phyloP scores from a whole-genome alignment of 2,797 vertebrate species.

The Pelobates cultripes region DNA sequence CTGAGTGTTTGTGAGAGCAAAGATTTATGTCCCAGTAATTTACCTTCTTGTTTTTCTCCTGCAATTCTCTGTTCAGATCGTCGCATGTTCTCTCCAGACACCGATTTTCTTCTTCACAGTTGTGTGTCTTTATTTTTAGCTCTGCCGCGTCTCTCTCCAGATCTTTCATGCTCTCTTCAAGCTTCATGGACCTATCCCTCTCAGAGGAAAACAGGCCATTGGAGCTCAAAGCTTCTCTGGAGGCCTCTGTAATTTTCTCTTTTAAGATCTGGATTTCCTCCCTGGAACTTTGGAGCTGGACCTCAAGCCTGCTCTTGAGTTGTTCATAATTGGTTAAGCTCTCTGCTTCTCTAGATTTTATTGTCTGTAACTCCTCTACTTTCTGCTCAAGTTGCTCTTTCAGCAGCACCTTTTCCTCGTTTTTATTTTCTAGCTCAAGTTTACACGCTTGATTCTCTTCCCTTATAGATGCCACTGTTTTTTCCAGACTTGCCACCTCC shows the following conservation, averaged over 20 bases:
- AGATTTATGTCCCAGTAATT: slow-evolving; percentile 59
- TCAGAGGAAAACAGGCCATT: slow-evolving; percentile 7
- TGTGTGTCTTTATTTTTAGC: slow-evolving; percentile 50
- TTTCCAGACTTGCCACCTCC: slow-evolving; percentile 59
- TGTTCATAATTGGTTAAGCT: slow-evolving; percentile 61
- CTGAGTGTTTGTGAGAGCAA: background rate
- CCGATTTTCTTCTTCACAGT: slow-evolving; percentile 43
- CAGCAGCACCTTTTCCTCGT: slow-evolving; percentile 56
- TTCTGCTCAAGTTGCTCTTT: slow-evolving; percentile 61
- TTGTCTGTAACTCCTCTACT: background rate
- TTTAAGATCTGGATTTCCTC: slow-evolving; percentile 59
- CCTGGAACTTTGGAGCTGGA: slow-evolving; percentile 58
- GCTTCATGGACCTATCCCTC: slow-evolving; percentile 26
- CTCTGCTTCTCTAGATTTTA: slow-evolving; percentile 58
- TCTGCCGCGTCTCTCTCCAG: slow-evolving; percentile 57
- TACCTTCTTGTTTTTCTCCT: slow-evolving; percentile 73
- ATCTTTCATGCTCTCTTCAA: background rate
- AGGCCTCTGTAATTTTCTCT: slow-evolving; percentile 58
- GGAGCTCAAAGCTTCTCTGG: slow-evolving; percentile 40
- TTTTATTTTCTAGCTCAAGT: slow-evolving; percentile 58
- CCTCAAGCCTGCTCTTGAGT: slow-evolving; percentile 56
- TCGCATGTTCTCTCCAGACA: slow-evolving; percentile 69
- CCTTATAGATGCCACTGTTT: slow-evolving; percentile 60
- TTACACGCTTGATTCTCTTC: slow-evolving; percentile 58
- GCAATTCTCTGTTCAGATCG: slow-evolving; percentile 69